A percentile compares a stretch with the other conserved stretches of the same genome.
phyloP scores from a whole-genome alignment of 2,113 vertebrate genomes.

The Echinops telfairi region DNA sequence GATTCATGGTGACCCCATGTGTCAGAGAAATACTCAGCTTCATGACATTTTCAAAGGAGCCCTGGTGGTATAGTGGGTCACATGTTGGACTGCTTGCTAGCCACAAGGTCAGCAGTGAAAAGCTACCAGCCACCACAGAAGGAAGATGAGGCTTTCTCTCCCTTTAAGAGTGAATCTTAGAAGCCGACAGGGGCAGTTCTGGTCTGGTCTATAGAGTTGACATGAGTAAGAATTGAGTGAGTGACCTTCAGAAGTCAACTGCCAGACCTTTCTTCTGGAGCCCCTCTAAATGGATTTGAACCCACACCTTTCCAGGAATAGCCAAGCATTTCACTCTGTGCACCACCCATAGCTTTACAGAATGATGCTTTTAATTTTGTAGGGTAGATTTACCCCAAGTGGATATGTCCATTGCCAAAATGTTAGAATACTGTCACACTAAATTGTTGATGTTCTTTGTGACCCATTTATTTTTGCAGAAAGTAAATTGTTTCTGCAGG shows the following conservation, averaged over 20 bases:
- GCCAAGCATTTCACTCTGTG: not conserved
- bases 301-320: not conserved
- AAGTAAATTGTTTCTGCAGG: conserved; percentile 63
- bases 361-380: not conserved
- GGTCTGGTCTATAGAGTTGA: too few species aligned
- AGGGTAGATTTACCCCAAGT: not conserved
- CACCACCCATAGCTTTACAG: not conserved
- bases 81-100: too few species aligned
- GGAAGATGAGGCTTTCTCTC: too few species aligned
- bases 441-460: conserved; percentile 65
- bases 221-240: too few species aligned
- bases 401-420: not conserved
- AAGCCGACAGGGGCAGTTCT: too few species aligned
- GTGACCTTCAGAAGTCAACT: too few species aligned
- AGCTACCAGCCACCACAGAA: too few species aligned
- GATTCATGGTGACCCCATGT: not conserved
- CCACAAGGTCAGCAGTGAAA: too few species aligned
- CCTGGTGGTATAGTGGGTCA: too few species aligned
- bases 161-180: too few species aligned
- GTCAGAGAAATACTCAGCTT: not conserved
- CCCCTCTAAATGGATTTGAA: not conserved
- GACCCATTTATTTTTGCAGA: conserved; percentile 51
- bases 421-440: conserved; percentile 40
- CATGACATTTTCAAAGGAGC: too few species aligned
- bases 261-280: not conserved